These are phyloP conservation scores for Sylvilagus bachmani DNA, from an alignment of 2,113 vertebrate species.

Conservation along the genomic window DNA sequence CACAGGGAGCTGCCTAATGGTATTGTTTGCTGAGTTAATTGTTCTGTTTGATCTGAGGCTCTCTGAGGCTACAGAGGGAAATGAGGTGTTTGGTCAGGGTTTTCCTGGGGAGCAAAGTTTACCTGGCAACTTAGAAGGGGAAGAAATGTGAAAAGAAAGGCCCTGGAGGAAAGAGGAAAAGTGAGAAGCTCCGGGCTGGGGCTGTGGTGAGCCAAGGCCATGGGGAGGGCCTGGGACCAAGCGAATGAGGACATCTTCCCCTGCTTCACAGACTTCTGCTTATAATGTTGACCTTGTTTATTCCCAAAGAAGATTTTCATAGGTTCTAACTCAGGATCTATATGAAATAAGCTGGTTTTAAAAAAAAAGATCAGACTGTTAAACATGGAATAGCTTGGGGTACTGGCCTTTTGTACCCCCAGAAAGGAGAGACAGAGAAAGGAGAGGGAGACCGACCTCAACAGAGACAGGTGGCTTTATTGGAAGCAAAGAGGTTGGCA, in stretches of 20 bases:
- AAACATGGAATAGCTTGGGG: too few species aligned
- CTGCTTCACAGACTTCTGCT: background rate
- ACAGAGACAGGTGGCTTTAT: too few species aligned
- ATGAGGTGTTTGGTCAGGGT: conserved; percentile 80
- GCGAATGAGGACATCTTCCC: background rate
- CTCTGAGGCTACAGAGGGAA: conserved; percentile 81
- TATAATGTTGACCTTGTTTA: conserved; percentile 32
- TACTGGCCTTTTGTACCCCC: too few species aligned
- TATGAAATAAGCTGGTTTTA: conserved; percentile 1
- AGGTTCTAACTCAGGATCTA: background rate
- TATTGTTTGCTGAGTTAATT: conserved; percentile 91
- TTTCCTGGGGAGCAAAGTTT: conserved; percentile 66
- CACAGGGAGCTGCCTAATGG: conserved; percentile 86
- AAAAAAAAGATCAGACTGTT: background rate
- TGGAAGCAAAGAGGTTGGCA: too few species aligned
- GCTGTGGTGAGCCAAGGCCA: background rate
- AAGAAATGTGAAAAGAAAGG: background rate
- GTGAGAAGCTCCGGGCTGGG: background rate
- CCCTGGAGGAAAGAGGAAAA: background rate
- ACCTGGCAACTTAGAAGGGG: background rate
- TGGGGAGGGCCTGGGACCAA: background rate
- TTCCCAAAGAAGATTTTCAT: conserved; percentile 41
- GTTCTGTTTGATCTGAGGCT: conserved; percentile 88
- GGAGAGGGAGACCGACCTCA: too few species aligned
- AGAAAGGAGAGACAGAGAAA: too few species aligned